Evolutionary conservation across 1,140 invertebrate genomes (phyloP), one percentile per base, ranked within the genome.

Genomic region (Drosophila murphyi): DNA sequence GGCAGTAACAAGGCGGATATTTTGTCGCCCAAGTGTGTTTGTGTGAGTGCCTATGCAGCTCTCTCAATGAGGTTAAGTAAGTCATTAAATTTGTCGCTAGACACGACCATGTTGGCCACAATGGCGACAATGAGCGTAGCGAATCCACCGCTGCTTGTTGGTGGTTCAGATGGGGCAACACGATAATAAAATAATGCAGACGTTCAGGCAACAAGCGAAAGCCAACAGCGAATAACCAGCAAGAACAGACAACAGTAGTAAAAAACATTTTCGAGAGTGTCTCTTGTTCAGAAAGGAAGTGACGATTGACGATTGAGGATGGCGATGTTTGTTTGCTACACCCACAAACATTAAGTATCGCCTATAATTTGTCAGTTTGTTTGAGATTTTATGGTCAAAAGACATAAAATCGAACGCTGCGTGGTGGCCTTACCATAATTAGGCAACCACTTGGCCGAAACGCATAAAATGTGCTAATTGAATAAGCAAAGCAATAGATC

Each of bases 51-150:
- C 35, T 57, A 55, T 85, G 60, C 71, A 56, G 43, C 52, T 64
- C 52, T 68, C 72, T 61, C 85, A 85, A 81, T 78, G 86, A 51
- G 85, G 81, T 82, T 89, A 86, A 90, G 85, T 89, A 90, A 89
- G 86, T 86, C 85, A 89, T 89, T 89, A 89, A 89, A 89, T 86
- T 88, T 89, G 85, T 88, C 85, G 85, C 85, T 88, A 88, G 85
- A 89, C 85, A 88, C 85, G 83, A 88, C 83, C 77, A 83, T 80
- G 70, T 85, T 80, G 80, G 80, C 85, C 80, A 85, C 77, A 81
- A 89, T 87, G 83, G 82, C 80, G 80, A 88, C 83, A 83, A 87
- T 80, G 60, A 78, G 64, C 69, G 55, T 43, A 68, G 68, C 69
- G 56, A 62, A 63, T 35, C n/a, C 59, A 32, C 32, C 31, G 37